Base-by-base conservation (phyloP, 1,140 invertebrate genomes). In the Megalopta genalis region DNA sequence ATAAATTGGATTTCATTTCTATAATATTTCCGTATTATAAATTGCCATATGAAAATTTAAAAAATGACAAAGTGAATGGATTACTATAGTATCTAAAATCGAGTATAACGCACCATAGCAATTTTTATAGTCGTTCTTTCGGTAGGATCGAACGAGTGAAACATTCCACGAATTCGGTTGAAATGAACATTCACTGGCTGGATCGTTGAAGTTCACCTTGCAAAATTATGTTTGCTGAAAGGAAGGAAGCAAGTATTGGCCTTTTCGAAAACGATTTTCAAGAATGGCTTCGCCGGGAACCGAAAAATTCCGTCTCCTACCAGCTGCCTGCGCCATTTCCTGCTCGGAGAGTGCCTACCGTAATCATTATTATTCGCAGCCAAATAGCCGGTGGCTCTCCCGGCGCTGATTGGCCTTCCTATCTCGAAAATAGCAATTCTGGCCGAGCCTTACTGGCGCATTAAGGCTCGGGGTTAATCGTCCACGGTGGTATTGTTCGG, bases 341-440 rank as follows among this genome's bases (percentile, higher is more conserved):
- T 88, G 80, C 69, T 86, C 79, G 80, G 42, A 81, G 59, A 88
- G 86, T 86, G 76, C 62, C 77, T 80, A 62, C 67, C 32, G 54
- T 86, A 86, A 84, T 88, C 77, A 88, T 89, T 85, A 83, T 86
- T 89, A 87, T 85, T 81, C 78, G 73, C 80, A 57, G 76, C 82
- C 75, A 85, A 86, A 85, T 83, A 82, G 76, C 82, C 57, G 70
- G 39, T 76, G 77, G 70, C 67, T 81, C 77, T 82, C 46, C 71
- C 81, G 57, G 27, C 68, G 71, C 62, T 81, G 77, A 85, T 83
- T 84, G 71, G 78, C 59, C 66, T 72, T 81, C 66, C 73, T 82
- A 81, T 83, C 75, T 86, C 62, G 59, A 57, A 69, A 74, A 85
- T 75, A 79, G 49, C 77, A 52, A 84, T 72, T 64, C 76, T 72